Base-by-base conservation (phyloP, 1,140 invertebrate species). In the Nasonia longicornis region DNA sequence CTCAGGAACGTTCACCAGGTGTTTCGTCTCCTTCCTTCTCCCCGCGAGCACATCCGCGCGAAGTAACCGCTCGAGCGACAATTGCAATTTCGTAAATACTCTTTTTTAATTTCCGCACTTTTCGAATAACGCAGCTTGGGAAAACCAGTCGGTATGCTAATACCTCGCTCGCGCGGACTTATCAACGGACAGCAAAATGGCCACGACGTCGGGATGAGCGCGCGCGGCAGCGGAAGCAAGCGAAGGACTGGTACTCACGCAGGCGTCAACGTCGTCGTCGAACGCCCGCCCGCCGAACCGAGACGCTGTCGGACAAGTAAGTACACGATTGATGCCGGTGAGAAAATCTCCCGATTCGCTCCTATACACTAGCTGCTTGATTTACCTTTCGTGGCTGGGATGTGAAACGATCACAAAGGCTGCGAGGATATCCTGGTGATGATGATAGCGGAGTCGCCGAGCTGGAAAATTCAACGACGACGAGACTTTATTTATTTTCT, bases 121-220 rank as follows among this genome's bases (percentile, higher is more conserved):
- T 84, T 84, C 78, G 81, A 84, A 85, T 84, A 81, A 80, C 64
- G 29, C 64, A 82, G 83, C 84, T 84, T 84, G 82, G 83, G 77
- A 81, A 80, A 83, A 82, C 87, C 89, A 87, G 90, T 91, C 90
- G 90, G 90, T 91, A 91, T 89, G 88, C 85, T 86, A 88, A 89
- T 88, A 85, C 86, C 84, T 87, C 84, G 81, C 88, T 67, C 58
- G 71, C 76, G 64, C 74, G 72, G 72, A 79, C 89, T 91, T 91
- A 91, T 91, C 90, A 91, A 91, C 90, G 90, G 90, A 90, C 80
- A 90, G 89, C 89, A 91, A 91, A 89, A 91, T 91, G 90, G 90
- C 90, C 87, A 89, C 87, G 83, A 78, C 20, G 42, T 11, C 7
- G 14, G 7, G 38, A 67, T 22, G 76, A 26, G 76, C 66, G 66